These are phyloP conservation scores for Mythimna impura DNA, from an alignment of 2,888 invertebrate genomes.

Conservation along the genomic window DNA sequence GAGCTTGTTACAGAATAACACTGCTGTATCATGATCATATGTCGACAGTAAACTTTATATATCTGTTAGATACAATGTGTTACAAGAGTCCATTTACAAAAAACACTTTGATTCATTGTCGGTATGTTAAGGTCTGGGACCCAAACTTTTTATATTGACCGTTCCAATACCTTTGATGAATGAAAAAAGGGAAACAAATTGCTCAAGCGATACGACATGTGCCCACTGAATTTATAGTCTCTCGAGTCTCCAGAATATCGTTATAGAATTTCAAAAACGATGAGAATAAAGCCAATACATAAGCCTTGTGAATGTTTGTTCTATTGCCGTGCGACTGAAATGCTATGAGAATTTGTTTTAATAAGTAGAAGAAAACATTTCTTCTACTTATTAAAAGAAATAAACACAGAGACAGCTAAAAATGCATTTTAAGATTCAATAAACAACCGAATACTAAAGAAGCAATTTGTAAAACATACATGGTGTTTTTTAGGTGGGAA, in stretches of 20 bases:
- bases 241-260: slow-evolving; percentile 32
- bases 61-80: slow-evolving; percentile 34
- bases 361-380: too few relatives aligned
- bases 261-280: slow-evolving; percentile 44
- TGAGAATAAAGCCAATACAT: slow-evolving; percentile 25
- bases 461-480: too few relatives aligned
- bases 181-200: too few relatives aligned
- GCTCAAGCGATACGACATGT: slow-evolving; percentile 39
- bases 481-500: too few relatives aligned
- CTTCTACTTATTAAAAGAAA: background rate
- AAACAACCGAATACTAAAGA: background rate
- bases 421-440: background rate
- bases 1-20: too few relatives aligned
- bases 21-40: background rate
- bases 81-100: slow-evolving; percentile 18
- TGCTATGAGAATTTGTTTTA: background rate
- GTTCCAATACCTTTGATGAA: slow-evolving; percentile 31
- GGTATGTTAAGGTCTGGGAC: slow-evolving; percentile 4
- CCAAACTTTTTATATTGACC: slow-evolving; percentile 32
- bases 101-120: slow-evolving; percentile 39
- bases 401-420: background rate
- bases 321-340: background rate
- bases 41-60: slow-evolving; percentile 31
- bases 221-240: slow-evolving; percentile 52
- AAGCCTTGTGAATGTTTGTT: slow-evolving; percentile 26